Conservation (phyloP, 2,797 vertebrate species). For the Cyprinodon diabolis region DNA sequence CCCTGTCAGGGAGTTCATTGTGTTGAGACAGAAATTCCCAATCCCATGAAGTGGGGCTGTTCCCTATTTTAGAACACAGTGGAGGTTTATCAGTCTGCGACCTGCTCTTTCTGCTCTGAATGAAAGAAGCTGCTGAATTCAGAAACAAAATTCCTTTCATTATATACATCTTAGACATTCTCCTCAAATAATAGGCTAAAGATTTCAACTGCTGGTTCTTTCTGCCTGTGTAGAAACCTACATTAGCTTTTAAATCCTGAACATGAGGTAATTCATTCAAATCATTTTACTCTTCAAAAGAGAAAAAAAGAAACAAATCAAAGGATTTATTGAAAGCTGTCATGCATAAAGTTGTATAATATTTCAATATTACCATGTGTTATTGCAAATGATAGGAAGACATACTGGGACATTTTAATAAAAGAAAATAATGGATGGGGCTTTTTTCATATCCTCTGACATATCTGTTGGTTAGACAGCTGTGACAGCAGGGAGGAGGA, state of each 20-base stretch:
- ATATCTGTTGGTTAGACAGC: conserved; percentile 53
- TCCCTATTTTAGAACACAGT: conserved; percentile 29
- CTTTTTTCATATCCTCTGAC: conserved; percentile 72
- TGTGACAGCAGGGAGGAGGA: conserved; percentile 52
- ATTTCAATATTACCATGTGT: conserved; percentile 56
- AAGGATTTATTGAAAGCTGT: conserved; percentile 59
- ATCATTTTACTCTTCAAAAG: conserved; percentile 14
- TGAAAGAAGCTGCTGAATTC: conserved; percentile 26
- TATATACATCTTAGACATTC: conserved; percentile 15
- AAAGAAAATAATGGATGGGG: conserved; percentile 61
- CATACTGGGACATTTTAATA: conserved; percentile 63
- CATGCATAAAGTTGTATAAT: conserved; percentile 50
- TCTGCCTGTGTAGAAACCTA: conserved; percentile 6
- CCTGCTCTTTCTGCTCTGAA: conserved; percentile 10
- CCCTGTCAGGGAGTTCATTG: conserved; percentile 58
- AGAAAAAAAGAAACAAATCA: conserved; percentile 34
- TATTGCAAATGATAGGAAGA: conserved; percentile 50
- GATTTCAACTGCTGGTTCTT: conserved; percentile 20
- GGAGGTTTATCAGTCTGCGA: conserved; percentile 24
- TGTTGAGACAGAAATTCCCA: conserved; percentile 47
- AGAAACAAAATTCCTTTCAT: conserved; percentile 21
- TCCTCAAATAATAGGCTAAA: conserved; percentile 9
- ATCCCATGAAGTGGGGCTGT: conserved; percentile 35
- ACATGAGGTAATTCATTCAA: conserved; percentile 22
- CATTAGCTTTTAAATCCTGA: conserved; percentile 27